phyloP scores from a whole-genome alignment of 2,113 vertebrate species.

The Rattus rattus region DNA sequence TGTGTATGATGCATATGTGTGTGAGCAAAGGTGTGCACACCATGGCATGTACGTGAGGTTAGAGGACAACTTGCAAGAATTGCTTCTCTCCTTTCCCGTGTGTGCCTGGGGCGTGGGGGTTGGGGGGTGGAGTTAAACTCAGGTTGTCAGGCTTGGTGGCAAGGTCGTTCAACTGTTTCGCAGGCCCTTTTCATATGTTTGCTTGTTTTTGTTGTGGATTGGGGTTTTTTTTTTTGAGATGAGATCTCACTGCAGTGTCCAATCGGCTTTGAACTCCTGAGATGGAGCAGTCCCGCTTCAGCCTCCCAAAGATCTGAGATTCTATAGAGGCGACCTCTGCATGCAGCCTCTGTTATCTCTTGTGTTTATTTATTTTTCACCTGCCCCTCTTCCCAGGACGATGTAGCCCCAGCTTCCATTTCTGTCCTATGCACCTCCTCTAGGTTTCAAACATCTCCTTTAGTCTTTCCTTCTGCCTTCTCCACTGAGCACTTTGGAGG shows the following conservation, averaged over 20 bases:
- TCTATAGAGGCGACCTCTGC: neutral
- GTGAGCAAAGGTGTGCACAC: neutral
- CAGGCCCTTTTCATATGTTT: neutral
- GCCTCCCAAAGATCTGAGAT: neutral
- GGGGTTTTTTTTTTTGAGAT: neutral
- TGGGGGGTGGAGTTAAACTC: neutral
- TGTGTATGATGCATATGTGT: neutral
- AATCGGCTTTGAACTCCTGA: neutral
- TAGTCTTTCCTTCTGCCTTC: neutral
- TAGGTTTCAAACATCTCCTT: neutral
- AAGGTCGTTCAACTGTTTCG: neutral
- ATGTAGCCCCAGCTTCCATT: neutral
- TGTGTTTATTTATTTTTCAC: neutral
- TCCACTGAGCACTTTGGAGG: neutral
- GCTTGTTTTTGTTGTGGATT: neutral
- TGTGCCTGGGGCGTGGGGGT: rapidly evolving
- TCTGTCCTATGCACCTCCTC: neutral
- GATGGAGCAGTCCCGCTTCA: neutral
- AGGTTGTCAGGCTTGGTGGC: no score
- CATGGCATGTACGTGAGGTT: neutral
- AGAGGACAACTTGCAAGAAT: neutral
- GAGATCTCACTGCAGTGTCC: neutral
- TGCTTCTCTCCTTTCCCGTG: neutral
- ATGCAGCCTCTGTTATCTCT: neutral
- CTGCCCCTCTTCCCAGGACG: neutral